Base-by-base conservation (phyloP, 2,113 vertebrate species). In the Ailuropoda melanoleuca region DNA sequence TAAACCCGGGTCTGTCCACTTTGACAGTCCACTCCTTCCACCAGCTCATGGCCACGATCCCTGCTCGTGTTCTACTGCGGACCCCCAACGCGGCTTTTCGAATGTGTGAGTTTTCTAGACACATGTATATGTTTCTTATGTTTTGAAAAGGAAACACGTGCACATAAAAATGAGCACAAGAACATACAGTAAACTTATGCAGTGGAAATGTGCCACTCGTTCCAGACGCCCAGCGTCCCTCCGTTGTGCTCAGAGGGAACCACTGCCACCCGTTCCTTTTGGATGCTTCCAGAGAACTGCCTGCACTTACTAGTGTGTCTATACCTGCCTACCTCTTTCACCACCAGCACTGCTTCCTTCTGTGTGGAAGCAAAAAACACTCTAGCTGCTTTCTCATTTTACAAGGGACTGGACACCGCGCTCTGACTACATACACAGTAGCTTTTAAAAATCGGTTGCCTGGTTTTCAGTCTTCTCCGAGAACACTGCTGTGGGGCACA, bases 381-480 rank as follows among this genome's bases (percentile, higher is more conserved):
- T 3, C 21, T 9, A 87, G 72, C 48, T 72, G 37, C 62, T 50
- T 88, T 50, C 60, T 72, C 39, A 8, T 56, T 64, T 46, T 46
- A 60, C 3, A 46, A 68, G 10, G 78, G 7, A 13, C 1, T 46
- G 31, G n/a, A 11, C 55, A 43, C 8, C 60, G 34, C 56, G 75
- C 92, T 1, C 4, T 70, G 21, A 85, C 23, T 46, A n/a, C 11
- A 58, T 4, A 60, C 4, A 17, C 0, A 74, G 10, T 23, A 62
- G 80, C 88, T 89, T 75, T 80, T 72, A 34, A 75, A 88, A 95
- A 85, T 29, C 13, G 17, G 15, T 9, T 78, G 23, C 37, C 55
- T 70, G 50, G 77, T 58, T 86, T 92, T 92, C 74, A 66, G 84
- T 60, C 53, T 87, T n/a, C 8, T 55, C 43, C 74, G 86, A 2